Percentiles rank a stretch among this genome's conserved stretches.
These are phyloP conservation scores for Drosophila formosana DNA, from an alignment of 2,888 invertebrate species.

Conservation along the genomic window DNA sequence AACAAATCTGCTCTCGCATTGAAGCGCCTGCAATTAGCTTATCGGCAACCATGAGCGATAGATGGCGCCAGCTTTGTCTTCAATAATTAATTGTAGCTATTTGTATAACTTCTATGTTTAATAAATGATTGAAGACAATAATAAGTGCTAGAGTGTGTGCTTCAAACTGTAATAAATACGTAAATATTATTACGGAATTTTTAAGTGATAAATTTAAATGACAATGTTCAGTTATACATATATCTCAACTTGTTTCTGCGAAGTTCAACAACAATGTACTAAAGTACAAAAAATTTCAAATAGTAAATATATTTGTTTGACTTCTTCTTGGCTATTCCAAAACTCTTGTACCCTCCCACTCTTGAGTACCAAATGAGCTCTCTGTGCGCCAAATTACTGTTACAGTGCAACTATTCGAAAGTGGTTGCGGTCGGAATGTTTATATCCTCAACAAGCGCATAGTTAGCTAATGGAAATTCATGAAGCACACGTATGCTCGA, in stretches of 20 bases:
- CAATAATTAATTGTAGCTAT: not conserved
- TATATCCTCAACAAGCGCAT: not conserved
- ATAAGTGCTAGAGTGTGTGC: too few relatives aligned
- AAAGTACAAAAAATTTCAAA: not conserved
- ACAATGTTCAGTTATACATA: too few relatives aligned
- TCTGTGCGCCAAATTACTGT: not conserved
- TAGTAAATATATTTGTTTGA: not conserved
- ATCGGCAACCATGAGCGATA: not conserved
- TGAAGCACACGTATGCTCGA: not conserved
- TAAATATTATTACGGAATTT: too few relatives aligned
- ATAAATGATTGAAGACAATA: too few relatives aligned
- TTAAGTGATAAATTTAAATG: too few relatives aligned
- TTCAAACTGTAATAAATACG: too few relatives aligned
- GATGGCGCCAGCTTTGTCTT: not conserved
- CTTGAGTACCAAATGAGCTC: not conserved
- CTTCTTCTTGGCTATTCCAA: too few relatives aligned
- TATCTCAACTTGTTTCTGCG: too few relatives aligned
- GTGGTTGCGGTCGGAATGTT: not conserved
- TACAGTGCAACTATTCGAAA: not conserved
- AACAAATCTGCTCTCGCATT: not conserved
- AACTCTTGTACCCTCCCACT: not conserved
- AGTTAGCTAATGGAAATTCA: not conserved
- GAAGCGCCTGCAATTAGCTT: not conserved
- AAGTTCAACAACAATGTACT: not conserved
- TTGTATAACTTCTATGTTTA: too few relatives aligned